These are phyloP conservation scores for Haliclona indistincta DNA, from an alignment of 37 sponge, comb jelly and placozoan species.

Conservation along the genomic window DNA sequence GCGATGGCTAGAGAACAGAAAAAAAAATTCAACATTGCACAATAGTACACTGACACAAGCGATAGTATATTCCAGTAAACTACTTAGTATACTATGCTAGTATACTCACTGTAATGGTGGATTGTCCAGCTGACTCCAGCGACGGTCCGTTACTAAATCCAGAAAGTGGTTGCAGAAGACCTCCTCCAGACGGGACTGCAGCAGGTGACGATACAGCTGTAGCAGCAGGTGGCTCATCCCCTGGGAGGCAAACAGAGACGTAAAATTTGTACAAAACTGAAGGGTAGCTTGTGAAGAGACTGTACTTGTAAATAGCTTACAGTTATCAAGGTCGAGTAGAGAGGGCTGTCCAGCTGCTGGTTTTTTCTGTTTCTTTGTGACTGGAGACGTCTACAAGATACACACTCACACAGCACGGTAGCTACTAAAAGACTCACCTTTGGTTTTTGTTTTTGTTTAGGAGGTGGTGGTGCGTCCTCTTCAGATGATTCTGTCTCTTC, in stretches of 20 bases:
- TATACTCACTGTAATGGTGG: slow-evolving; percentile 4
- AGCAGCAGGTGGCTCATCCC: slow-evolving; percentile 2
- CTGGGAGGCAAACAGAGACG: slow-evolving; percentile 1
- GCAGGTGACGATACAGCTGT: slow-evolving; percentile 1
- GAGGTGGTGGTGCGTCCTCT: slow-evolving; percentile 28
- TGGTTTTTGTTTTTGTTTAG: slow-evolving; percentile 21
- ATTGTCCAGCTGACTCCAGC: not conserved
- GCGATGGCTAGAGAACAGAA: not conserved
- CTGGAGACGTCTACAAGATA: too few species aligned
- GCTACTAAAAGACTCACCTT: not conserved
- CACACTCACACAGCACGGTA: not conserved
- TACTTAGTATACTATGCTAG: too few species aligned
- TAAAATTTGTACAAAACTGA: too few species aligned
- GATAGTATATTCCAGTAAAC: too few species aligned
- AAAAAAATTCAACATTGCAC: not conserved
- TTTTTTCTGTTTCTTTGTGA: not conserved
- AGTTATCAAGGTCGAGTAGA: slow-evolving; percentile 48
- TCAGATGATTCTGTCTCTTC: slow-evolving; percentile 45
- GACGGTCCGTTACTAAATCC: not conserved
- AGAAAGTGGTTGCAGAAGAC: slow-evolving; percentile 45
- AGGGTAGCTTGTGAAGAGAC: too few species aligned
- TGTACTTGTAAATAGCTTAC: slow-evolving; percentile 11
- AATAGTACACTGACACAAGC: not conserved
- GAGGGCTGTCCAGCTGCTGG: slow-evolving; percentile 7
- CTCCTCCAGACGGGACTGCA: not conserved